phyloP scores from a whole-genome alignment of 2,113 vertebrate genomes.

The Ranitomeya imitator region DNA sequence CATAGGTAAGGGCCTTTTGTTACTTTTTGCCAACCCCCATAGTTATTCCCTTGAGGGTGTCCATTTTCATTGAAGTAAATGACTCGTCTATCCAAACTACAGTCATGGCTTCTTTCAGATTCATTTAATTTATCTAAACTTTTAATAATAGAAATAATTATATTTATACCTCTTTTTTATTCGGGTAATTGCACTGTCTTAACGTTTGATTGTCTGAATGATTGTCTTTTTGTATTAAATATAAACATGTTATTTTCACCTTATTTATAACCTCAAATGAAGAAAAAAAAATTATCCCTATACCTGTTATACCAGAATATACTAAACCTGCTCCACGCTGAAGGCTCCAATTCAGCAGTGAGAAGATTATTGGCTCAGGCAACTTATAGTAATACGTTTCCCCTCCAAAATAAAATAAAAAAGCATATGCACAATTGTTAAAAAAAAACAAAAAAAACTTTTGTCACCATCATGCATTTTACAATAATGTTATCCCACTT shows the following conservation, averaged over 20 bases:
- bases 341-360: not conserved
- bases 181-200: slow-evolving; percentile 61
- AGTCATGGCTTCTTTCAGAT: not conserved
- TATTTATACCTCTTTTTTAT: not conserved
- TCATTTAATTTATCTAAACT: not conserved
- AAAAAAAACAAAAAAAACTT: slow-evolving; percentile 36
- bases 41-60: not conserved
- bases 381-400: not conserved
- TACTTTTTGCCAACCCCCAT: not conserved
- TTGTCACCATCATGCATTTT: slow-evolving; percentile 58
- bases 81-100: not conserved
- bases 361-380: slow-evolving; percentile 64
- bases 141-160: not conserved
- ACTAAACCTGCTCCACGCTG: slow-evolving; percentile 22
- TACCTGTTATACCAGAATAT: slow-evolving; percentile 12
- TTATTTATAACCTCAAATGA: slow-evolving; percentile 1
- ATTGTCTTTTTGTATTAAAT: slow-evolving; percentile 60
- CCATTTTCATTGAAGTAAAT: not conserved
- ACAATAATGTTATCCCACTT: slow-evolving; percentile 62
- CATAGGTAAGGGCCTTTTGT: not conserved
- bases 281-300: not conserved
- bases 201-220: slow-evolving; percentile 26
- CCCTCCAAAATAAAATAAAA: slow-evolving; percentile 51
- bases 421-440: slow-evolving; percentile 50
- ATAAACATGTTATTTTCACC: slow-evolving; percentile 11